Evolutionary conservation across 2,113 vertebrate species (phyloP), one percentile per base, ranked within the genome.

Genomic region (Nothobranchius furzeri): DNA sequence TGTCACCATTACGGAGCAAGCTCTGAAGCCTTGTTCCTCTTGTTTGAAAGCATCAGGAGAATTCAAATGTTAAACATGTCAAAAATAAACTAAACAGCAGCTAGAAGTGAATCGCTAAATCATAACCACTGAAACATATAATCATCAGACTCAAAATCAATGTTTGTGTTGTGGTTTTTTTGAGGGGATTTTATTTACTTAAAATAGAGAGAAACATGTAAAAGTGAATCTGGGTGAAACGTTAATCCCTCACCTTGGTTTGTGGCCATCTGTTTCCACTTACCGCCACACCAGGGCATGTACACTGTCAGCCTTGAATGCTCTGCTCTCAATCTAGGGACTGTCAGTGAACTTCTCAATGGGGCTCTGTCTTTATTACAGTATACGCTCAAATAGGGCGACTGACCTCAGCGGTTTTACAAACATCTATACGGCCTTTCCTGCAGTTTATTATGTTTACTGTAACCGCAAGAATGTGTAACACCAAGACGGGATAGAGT

Each of bases 251-350:
- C 79, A 88, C 87, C 82, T 87, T 87, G 85, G 75, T 75, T 73
- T 48, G 43, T 72, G 85, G 75, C 87, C 91, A 92, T 91, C 84
- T 92, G 93, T 88, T 92, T 93, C 87, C 85, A 93, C 78, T 93
- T 90, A 92, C 53, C 74, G 68, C 76, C 70, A 79, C 75, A 85
- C 53, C 72, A 77, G 87, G 84, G 85, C 88, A 90, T 91, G 90
- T 82, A 88, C 85, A 88, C 89, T 87, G 88, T 89, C 89, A 85
- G 85, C 88, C 88, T 86, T 89, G 82, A 87, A 85, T 85, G 75
- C 81, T 85, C 79, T 56, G 79, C 85, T 82, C 84, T 84, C 81
- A 46, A 91, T 87, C 85, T 82, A 79, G 76, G 68, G 81, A 81
- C 73, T 87, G 86, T 89, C 84, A 85, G 75, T 71, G 70, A 85